Evolutionary conservation across 2,113 vertebrate species (phyloP).

Genomic region (Cisticola juncidis): DNA sequence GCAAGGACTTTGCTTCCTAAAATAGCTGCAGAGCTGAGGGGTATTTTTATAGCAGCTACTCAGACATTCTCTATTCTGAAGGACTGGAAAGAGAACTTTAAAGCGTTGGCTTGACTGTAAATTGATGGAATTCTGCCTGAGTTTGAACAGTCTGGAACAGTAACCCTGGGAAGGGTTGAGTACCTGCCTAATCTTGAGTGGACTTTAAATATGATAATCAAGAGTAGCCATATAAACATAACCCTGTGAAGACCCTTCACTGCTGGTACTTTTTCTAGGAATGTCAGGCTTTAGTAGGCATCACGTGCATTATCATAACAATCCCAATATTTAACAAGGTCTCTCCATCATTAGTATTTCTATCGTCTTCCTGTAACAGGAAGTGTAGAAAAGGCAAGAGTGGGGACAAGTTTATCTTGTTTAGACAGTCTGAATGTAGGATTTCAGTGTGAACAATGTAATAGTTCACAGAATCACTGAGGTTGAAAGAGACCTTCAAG

Average conservation of each 20-base stretch:
- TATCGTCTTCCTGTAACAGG: neutral
- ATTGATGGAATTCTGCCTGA: neutral
- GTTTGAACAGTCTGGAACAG: neutral
- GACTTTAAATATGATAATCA: neutral
- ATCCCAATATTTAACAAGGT: neutral
- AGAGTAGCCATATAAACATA: neutral
- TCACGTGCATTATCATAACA: neutral
- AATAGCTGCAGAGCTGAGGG: neutral
- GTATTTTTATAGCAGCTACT: neutral
- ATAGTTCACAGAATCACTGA: neutral
- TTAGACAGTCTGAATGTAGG: neutral
- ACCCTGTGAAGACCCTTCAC: neutral
- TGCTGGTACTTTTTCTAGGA: neutral
- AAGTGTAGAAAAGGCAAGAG: neutral
- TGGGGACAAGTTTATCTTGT: neutral
- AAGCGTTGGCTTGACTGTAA: neutral
- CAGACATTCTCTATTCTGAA: neutral
- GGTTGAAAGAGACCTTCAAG: neutral
- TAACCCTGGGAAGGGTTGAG: neutral
- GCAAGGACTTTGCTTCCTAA: slow-evolving; percentile 14
- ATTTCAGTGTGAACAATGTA: fast-evolving
- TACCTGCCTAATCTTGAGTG: neutral
- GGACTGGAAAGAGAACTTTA: neutral
- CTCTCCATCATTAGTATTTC: neutral
- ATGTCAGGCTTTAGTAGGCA: neutral